Base-by-base conservation (phyloP, 1,140 invertebrate genomes). In the Mylabris phalerata region DNA sequence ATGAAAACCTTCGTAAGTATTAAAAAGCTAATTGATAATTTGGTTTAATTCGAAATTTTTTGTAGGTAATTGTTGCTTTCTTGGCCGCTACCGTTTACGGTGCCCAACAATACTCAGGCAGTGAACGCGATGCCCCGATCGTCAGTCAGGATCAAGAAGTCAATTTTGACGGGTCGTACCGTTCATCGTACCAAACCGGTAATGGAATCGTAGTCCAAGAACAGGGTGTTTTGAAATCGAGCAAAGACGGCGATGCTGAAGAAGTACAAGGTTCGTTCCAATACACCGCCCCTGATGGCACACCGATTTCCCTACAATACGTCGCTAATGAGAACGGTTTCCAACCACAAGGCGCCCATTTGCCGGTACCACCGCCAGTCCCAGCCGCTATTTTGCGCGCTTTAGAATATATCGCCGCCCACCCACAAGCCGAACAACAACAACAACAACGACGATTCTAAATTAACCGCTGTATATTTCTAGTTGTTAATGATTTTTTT, bases 321-420 rank as follows among this genome's bases (percentile, higher is more conserved):
- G 75, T 76, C 7, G 84, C 84, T 63, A 84, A 84, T 61, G 82
- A 84, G 67, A 79, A 84, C 13, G 84, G 84, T n/a, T 87, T 81
- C 73, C 77, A 80, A 61, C 80, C 84, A 9, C 60, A 69, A 9
- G 80, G 80, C 24, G 78, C 73, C 41, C 78, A 81, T 62, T 71
- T 82, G 43, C 75, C 76, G 38, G 74, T 77, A 44, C 79, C 81
- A 9, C 81, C 80, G 1, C 80, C 80, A 24, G 76, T 79, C 9
- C 81, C 82, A 4, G 47, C 70, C 25, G 74, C 70, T 2, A 82
- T 82, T 63, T 54, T 75, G n/a, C 69, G 71, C 26, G 65, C 78
- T 6, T 60, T 82, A 26, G 74, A 79, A 58, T 80, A 71, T 72
- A 78, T 79, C 67, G 71, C 72, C 38, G 72, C 72, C 0, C 74